Conservation (phyloP, 2,113 vertebrate species). For the Cariama cristata region DNA sequence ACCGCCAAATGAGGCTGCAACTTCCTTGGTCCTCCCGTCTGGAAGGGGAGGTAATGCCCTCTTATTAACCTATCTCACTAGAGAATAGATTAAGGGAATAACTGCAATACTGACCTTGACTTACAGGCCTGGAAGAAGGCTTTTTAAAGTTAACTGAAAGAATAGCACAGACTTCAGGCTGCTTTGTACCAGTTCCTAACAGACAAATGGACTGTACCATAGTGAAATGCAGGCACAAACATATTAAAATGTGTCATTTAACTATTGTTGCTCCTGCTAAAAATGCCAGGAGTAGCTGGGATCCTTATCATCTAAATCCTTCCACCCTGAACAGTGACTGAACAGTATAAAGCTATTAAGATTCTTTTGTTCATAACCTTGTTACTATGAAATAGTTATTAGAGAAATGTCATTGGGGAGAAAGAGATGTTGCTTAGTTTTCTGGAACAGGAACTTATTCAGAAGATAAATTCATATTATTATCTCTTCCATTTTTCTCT, state of each 20-base stretch:
- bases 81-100: neutral
- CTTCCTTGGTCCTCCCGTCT: neutral
- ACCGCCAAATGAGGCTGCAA: neutral
- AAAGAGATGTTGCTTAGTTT: constrained; percentile 37
- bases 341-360: constrained; percentile 22
- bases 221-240: neutral
- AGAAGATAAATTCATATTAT: constrained; percentile 33
- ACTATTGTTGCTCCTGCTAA: neutral
- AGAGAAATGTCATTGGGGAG: constrained; percentile 1
- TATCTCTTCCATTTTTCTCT: constrained; percentile 22
- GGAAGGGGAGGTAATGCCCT: neutral
- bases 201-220: neutral
- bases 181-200: neutral
- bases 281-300: neutral
- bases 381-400: constrained; percentile 39
- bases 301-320: neutral
- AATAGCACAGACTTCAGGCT: neutral
- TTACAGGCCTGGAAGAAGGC: neutral
- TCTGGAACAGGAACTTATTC: constrained; percentile 49
- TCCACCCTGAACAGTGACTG: constrained; percentile 7
- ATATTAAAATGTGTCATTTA: neutral
- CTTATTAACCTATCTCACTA: neutral
- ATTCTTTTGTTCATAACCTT: constrained; percentile 9
- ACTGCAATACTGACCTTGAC: neutral
- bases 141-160: neutral